Percentiles rank a stretch among this genome's conserved stretches.
Conservation (phyloP, 2,888 invertebrate genomes). For the Archaeoteleia sp. region DNA sequence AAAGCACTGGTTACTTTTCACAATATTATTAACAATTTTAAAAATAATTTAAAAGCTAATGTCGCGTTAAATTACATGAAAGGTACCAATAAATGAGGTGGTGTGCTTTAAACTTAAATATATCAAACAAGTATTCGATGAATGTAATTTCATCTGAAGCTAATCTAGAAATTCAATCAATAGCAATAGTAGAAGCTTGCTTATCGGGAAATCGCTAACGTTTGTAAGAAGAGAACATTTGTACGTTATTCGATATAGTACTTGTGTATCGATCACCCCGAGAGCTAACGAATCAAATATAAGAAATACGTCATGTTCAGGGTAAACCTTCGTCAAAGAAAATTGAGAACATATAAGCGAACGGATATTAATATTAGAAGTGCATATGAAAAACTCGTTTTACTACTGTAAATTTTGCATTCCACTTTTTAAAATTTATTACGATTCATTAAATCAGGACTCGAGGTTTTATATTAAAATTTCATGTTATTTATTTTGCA, state of each 20-base stretch:
- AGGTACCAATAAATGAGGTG: background rate
- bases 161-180: conserved; percentile 40
- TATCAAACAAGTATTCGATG: conserved; percentile 12
- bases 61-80: too few relatives aligned
- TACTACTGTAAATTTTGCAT: conserved; percentile 1
- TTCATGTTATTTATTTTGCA: too few relatives aligned
- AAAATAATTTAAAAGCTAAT: too few relatives aligned
- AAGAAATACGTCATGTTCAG: conserved; percentile 36
- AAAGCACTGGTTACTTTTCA: too few relatives aligned
- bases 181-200: conserved; percentile 12
- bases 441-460: too few relatives aligned
- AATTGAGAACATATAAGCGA: conserved; percentile 14
- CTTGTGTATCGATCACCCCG: conserved; percentile 32
- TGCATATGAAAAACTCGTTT: conserved; percentile 9
- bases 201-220: conserved; percentile 35
- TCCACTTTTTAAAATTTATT: too few relatives aligned
- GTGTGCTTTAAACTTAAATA: background rate
- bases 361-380: background rate
- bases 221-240: conserved; percentile 36
- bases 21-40: too few relatives aligned
- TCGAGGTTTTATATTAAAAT: too few relatives aligned
- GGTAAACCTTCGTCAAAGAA: conserved; percentile 19
- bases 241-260: conserved; percentile 36
- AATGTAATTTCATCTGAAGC: conserved; percentile 33
- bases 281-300: conserved; percentile 34